Percentiles rank a stretch among this genome's conserved stretches.
Conservation (phyloP, 2,888 invertebrate genomes). For the Melanargia galathea region DNA sequence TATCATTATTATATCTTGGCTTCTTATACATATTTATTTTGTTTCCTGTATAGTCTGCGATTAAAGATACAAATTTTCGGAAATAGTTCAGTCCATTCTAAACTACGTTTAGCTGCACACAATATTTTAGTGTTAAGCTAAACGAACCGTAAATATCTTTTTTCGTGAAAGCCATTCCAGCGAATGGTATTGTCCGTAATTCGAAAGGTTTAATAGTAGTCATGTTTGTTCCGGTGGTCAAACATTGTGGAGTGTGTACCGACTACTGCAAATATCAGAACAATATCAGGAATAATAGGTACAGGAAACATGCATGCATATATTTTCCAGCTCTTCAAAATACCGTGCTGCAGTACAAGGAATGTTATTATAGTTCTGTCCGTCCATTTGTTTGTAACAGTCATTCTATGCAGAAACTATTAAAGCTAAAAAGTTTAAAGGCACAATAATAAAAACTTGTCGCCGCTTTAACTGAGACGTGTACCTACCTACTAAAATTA, state of each 20-base stretch:
- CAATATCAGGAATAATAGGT: slow-evolving; percentile 19
- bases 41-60: not conserved
- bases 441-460: no score
- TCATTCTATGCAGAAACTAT: no score
- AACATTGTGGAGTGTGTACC: slow-evolving; percentile 46
- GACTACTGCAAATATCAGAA: slow-evolving; percentile 21
- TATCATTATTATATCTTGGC: no score
- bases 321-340: not conserved
- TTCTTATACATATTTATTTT: not conserved
- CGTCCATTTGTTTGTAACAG: no score
- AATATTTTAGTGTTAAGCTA: slow-evolving; percentile 27
- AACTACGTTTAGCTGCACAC: not conserved
- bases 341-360: no score
- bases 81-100: not conserved
- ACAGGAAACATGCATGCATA: not conserved
- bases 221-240: slow-evolving; percentile 56
- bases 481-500: no score
- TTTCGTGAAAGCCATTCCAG: slow-evolving; percentile 38
- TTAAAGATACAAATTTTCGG: not conserved
- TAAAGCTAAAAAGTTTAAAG: no score
- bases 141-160: slow-evolving; percentile 22
- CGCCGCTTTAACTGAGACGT: no score
- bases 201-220: slow-evolving; percentile 54
- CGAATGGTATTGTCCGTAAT: slow-evolving; percentile 45
- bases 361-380: no score